phyloP scores from a whole-genome alignment of 2,113 vertebrate species.

The Spizaetus ornatus region DNA sequence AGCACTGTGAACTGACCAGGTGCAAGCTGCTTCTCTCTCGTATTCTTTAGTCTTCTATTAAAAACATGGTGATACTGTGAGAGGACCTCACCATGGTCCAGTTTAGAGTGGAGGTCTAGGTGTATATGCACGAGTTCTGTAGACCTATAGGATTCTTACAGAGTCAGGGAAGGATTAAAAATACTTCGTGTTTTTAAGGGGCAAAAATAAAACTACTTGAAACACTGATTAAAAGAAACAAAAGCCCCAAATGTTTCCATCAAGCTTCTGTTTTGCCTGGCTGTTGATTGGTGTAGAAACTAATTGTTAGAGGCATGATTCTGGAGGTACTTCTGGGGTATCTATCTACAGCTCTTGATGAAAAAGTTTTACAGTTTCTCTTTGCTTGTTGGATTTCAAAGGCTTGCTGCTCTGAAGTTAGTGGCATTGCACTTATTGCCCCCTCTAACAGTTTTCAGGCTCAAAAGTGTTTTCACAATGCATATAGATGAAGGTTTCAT shows the following conservation, averaged over 20 bases:
- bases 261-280: not conserved
- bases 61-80: not conserved
- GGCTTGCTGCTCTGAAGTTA: not conserved
- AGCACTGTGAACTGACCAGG: not conserved
- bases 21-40: not conserved
- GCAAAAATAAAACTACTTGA: not conserved
- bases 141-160: not conserved
- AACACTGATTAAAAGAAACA: not conserved
- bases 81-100: fast-evolving
- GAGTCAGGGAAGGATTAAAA: not conserved
- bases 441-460: not conserved
- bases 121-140: not conserved
- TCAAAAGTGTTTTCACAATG: not conserved
- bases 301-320: not conserved
- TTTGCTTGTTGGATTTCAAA: not conserved
- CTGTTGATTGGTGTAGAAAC: not conserved
- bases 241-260: not conserved
- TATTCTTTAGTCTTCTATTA: not conserved
- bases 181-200: not conserved
- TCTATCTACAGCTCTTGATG: not conserved
- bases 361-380: fast-evolving
- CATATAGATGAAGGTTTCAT: not conserved
- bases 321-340: not conserved
- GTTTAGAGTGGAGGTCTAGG: not conserved
- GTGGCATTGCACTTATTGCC: not conserved